phyloP scores from a whole-genome alignment of 2,113 vertebrate species.

The Notothenia rossii region DNA sequence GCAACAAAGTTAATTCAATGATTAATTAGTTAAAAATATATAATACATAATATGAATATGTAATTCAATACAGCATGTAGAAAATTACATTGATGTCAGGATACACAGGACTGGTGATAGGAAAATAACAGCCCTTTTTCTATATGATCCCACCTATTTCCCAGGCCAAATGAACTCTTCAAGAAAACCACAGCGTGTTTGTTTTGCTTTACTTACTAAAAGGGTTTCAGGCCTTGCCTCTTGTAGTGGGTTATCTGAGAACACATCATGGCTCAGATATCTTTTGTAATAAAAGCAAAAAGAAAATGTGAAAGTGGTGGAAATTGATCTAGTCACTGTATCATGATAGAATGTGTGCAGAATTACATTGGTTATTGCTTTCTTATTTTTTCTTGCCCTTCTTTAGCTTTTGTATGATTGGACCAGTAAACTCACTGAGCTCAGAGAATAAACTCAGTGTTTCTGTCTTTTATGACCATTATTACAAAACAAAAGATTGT shows the following conservation, averaged over 20 bases:
- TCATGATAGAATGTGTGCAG: background rate
- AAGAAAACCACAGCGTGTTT: conserved; percentile 1
- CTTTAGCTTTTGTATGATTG: background rate
- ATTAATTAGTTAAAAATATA: background rate
- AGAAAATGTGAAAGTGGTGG: background rate
- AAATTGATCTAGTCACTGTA: background rate
- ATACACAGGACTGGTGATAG: too few relatives aligned
- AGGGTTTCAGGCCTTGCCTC: background rate
- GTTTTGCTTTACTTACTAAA: conserved; percentile 5
- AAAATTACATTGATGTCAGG: background rate
- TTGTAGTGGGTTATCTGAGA: background rate
- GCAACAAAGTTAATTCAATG: background rate
- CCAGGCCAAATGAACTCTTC: background rate
- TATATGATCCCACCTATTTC: conserved; percentile 5
- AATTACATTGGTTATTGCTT: background rate
- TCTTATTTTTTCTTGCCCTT: background rate
- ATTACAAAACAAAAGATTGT: too few relatives aligned
- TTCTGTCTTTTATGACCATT: background rate
- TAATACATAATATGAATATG: too few relatives aligned
- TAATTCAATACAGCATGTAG: background rate
- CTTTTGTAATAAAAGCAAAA: background rate
- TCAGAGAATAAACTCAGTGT: background rate
- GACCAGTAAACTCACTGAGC: background rate
- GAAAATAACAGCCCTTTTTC: too few relatives aligned
- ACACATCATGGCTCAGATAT: background rate